phyloP scores from a whole-genome alignment of 2,888 invertebrate species.

The Amiota mariae region DNA sequence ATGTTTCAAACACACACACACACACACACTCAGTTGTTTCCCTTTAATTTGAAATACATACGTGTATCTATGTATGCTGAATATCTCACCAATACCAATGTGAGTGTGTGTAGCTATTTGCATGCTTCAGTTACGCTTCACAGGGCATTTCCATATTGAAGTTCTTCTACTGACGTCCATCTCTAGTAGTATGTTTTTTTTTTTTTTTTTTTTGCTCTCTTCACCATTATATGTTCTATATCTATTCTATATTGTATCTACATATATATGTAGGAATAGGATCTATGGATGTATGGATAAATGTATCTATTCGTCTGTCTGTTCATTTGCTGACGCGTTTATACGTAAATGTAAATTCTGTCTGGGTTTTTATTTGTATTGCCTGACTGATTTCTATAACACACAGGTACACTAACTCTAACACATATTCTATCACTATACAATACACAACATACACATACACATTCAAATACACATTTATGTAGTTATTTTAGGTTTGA shows the following conservation, averaged over 20 bases:
- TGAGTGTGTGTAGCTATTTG: neutral
- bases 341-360: constrained; percentile 25
- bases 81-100: neutral
- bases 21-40: neutral
- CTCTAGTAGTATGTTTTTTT: neutral
- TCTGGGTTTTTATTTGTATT: constrained; percentile 26
- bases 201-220: no score
- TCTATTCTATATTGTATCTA: neutral
- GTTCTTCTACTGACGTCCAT: constrained; percentile 13
- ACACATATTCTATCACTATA: neutral
- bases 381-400: constrained; percentile 21
- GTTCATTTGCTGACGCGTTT: constrained; percentile 2
- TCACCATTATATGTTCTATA: neutral
- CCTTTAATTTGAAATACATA: neutral
- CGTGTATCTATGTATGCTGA: neutral
- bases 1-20: neutral
- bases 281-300: neutral
- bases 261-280: neutral
- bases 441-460: constrained; percentile 10
- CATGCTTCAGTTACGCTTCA: constrained; percentile 26
- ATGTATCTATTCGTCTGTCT: constrained; percentile 1
- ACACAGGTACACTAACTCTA: neutral
- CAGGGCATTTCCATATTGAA: constrained; percentile 29
- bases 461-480: constrained; percentile 35
- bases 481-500: constrained; percentile 40